Evolutionary conservation across 1,140 invertebrate genomes (phyloP).

Genomic region (Zophobas morio): DNA sequence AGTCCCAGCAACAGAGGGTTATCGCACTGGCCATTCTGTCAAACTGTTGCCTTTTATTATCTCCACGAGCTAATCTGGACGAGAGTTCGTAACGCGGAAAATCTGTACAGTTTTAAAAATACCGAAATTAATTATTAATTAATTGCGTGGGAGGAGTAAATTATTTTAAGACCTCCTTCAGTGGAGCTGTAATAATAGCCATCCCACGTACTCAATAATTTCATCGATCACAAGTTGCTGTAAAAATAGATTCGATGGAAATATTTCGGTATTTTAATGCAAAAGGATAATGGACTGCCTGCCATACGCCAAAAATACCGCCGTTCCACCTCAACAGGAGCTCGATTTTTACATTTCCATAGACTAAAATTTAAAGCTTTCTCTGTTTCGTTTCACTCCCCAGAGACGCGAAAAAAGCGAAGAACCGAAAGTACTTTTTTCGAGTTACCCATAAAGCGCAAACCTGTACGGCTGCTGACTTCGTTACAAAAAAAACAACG

Average conservation of each 20-base stretch:
- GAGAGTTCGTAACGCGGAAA: background rate
- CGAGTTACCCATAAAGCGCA: too few species aligned
- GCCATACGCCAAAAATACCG: background rate
- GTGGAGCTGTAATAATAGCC: constrained; percentile 25
- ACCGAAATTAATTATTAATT: constrained; percentile 17
- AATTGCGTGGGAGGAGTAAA: constrained; percentile 21
- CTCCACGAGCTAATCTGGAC: too few species aligned
- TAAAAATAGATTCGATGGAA: constrained; percentile 27
- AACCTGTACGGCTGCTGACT: too few species aligned
- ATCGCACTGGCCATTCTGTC: background rate
- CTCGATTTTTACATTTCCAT: constrained; percentile 16
- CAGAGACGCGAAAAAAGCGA: background rate
- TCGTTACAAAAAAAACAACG: background rate
- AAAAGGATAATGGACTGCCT: background rate
- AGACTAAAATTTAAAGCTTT: constrained; percentile 17
- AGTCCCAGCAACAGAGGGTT: background rate
- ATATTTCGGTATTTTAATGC: background rate
- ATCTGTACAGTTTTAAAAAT: background rate
- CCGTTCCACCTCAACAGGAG: background rate
- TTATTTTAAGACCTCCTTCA: constrained; percentile 10
- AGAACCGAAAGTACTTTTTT: too few species aligned
- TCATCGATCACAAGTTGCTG: constrained; percentile 13
- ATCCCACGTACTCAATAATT: constrained; percentile 17
- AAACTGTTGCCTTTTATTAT: constrained; percentile 16
- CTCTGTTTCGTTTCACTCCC: constrained; percentile 21